These are phyloP conservation scores for Mesorhabditis spiculigera DNA, from an alignment of 2,888 invertebrate species.

Conservation along the genomic window DNA sequence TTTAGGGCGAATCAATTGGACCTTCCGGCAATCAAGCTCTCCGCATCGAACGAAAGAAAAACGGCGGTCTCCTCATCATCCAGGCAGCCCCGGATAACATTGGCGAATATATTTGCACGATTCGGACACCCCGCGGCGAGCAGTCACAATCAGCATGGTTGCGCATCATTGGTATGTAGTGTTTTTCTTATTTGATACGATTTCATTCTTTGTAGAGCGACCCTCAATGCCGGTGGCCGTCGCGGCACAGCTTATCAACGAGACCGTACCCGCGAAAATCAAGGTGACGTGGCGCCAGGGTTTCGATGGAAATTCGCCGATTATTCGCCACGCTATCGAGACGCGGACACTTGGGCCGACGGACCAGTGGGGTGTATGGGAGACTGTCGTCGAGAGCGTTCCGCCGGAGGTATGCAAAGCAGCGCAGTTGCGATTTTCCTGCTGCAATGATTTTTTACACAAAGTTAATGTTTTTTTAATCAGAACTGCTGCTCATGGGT, in stretches of 20 bases:
- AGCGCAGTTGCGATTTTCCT: no score
- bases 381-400: constrained; percentile 72
- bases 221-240: constrained; percentile 89
- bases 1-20: constrained; percentile 25
- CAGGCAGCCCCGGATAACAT: constrained; percentile 72
- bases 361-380: constrained; percentile 54
- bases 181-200: constrained; percentile 12
- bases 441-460: no score
- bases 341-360: constrained; percentile 75
- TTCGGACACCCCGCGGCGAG: constrained; percentile 87
- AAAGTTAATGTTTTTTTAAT: not conserved
- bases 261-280: constrained; percentile 69
- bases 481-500: constrained; percentile 34
- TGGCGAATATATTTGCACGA: constrained; percentile 75
- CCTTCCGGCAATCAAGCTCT: constrained; percentile 28
- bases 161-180: constrained; percentile 71
- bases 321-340: constrained; percentile 82
- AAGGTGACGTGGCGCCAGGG: constrained; percentile 23
- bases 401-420: constrained; percentile 29
- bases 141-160: constrained; percentile 72
- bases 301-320: constrained; percentile 93
- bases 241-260: constrained; percentile 76
- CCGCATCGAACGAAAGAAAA: constrained; percentile 28
- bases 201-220: constrained; percentile 69
- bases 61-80: constrained; percentile 32